Base-by-base conservation (phyloP, 2,113 vertebrate genomes). In the Crocuta crocuta region DNA sequence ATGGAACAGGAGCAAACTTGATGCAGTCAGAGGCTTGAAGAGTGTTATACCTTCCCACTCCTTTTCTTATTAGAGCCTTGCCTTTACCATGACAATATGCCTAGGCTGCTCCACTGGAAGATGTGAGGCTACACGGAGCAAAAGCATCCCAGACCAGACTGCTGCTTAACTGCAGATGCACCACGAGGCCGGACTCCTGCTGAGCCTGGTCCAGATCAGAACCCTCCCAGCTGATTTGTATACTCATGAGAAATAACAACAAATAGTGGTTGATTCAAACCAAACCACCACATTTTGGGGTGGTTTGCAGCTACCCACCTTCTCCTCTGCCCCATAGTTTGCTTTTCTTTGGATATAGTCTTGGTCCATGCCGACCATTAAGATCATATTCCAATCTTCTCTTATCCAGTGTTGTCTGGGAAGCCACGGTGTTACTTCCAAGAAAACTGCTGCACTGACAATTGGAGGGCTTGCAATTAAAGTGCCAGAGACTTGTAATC, bases 401-500 rank as follows among this genome's bases (percentile, higher is more conserved):
- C 65, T 33, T 66, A 68, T 0, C 35, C 65, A 65, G 0, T 7
- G 26, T 2, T 13, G 0, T 89, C 91, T 68, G n/a, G 79, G 43
- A 93, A 66, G 1, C 55, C 58, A 71, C 92, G 96, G 55, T 66
- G 65, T 95, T 53, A 23, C 58, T 95, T 95, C 89, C 82, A 79
- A 91, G 89, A 78, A 21, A 81, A 93, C 11, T 31, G 4, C 83
- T 98, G 86, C 63, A 94, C 81, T 92, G 96, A 91, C 83, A 97
- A 66, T 53, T 90, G 45, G 33, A 71, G n/a, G 66, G 33, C 68
- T 97, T 98, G 93, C 98, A 94, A 98, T 95, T 89, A 96, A 98
- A 97, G 92, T 97, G 97, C 95, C 96, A 97, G 97, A 96, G 98
- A 96, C 96, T 96, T 98, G 95, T 86, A 98, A 98, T 98, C 91